These are phyloP conservation scores for Bombus terrestris DNA, from an alignment of 1,140 invertebrate species.

Conservation along the genomic window DNA sequence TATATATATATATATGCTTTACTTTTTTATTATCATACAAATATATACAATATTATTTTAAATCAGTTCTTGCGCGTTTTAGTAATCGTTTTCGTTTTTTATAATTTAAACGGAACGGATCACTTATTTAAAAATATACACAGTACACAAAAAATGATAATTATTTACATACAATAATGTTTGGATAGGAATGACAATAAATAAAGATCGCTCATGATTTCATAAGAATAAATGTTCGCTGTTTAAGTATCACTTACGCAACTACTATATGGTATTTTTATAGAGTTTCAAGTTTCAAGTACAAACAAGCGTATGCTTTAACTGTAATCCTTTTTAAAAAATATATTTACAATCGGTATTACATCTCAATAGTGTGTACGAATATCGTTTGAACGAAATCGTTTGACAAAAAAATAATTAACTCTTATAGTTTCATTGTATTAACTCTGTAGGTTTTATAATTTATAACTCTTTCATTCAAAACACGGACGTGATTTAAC, in stretches of 20 bases:
- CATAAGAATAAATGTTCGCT: constrained; percentile 40
- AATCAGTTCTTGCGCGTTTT: constrained; percentile 58
- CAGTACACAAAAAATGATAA: constrained; percentile 49
- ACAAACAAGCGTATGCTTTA: constrained; percentile 43
- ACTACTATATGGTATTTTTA: constrained; percentile 13
- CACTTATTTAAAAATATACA: constrained; percentile 51
- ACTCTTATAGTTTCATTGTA: background rate
- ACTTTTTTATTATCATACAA: constrained; percentile 68
- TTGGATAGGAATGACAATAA: constrained; percentile 64
- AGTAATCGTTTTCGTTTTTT: constrained; percentile 38
- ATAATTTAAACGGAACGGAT: constrained; percentile 47
- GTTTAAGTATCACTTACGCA: constrained; percentile 30
- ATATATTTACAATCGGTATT: constrained; percentile 52
- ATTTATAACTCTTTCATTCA: background rate
- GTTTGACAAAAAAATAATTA: constrained; percentile 36
- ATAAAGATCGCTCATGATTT: constrained; percentile 56
- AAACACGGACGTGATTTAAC: constrained; percentile 34
- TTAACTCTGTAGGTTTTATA: constrained; percentile 1
- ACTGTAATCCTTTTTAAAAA: constrained; percentile 45
- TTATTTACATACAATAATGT: constrained; percentile 55
- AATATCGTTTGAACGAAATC: constrained; percentile 36
- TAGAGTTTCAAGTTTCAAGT: constrained; percentile 51
- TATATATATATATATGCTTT: background rate
- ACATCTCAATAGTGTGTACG: constrained; percentile 18
- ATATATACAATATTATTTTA: constrained; percentile 66